Evolutionary conservation across 2,797 vertebrate genomes (phyloP), one percentile per base, ranked within the genome.

Genomic region (Podargus strigoides): DNA sequence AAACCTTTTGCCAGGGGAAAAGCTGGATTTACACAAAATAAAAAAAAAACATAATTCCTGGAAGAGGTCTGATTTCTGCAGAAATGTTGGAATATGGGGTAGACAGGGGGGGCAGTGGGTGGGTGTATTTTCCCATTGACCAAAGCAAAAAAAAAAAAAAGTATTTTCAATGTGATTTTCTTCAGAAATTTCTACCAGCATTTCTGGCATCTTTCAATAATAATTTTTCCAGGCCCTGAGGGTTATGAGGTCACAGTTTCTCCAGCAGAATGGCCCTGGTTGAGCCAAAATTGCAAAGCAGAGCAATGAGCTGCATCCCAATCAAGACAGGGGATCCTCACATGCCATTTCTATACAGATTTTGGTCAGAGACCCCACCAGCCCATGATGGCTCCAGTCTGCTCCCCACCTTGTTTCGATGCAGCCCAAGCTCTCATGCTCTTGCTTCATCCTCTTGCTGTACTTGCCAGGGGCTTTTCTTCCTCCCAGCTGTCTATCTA

Each of bases 41-140:
- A 78, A 85, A 78, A 85, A 24, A 14, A 7, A 0, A 0, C 1
- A 5, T 32, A 9, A 10, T 84, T 96, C 86, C 62, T 78, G 69
- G 80, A 90, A 88, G 7, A 94, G 46, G 30, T 75, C 24, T 46
- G 74, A 88, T 92, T 90, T 86, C 86, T 93, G n/a, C 46, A 81
- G 76, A 75, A 80, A 72, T 70, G 12, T 10, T 52, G 53, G 53
- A 80, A 85, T 80, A 42, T 3, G 19, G 32, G 12, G n/a, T n/a
- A n/a, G n/a, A n/a, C n/a, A n/a, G 16, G 26, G 44, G 44, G 44
- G 44, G 44, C 11, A 44, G 17, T n/a, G n/a, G n/a, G n/a, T n/a
- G n/a, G n/a, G n/a, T n/a, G 39, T 30, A 26, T 63, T 93, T 85
- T 87, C 86, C 49, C 39, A 47, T 44, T 42, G 63, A 34, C 4